Base-by-base conservation (phyloP, 2,797 vertebrate species). In the Gobionotothen gibberifrons region DNA sequence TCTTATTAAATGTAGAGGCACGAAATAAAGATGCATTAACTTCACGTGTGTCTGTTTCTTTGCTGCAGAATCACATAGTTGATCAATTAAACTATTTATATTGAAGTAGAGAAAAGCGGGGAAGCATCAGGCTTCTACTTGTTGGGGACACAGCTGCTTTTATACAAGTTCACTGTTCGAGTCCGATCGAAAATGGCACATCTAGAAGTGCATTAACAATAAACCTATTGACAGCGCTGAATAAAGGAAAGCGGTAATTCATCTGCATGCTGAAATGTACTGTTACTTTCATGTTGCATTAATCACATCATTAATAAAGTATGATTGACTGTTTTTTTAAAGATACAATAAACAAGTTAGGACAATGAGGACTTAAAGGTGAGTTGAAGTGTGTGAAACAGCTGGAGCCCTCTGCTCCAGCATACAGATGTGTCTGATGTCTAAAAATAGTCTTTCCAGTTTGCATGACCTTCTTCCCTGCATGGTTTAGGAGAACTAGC, bases 21-120 rank as follows among this genome's bases (percentile, higher is more conserved):
- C 90, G 84, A 92, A 96, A 95, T 95, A 95, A 95, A 95, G 84
- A 92, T 93, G 91, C 90, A 95, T 93, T 85, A 91, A 92, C 87
- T 88, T 87, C 84, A 93, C 60, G 55, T 43, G 17, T 64, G 72
- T 82, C 21, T 57, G 71, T 82, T 69, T 89, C 53, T 84, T 78
- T 61, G 48, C 39, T 71, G 57, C 68, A 71, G 57, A 40, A 75
- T 65, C 43, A 19, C 42, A 64, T 19, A 3, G 21, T 81, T 49
- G 65, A 19, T 75, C 43, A 40, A 36, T 56, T 17, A 78, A 64
- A n/a, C 54, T 56, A 52, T 43, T 51, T 8, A 5, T 16, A 57
- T 72, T 2, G 1, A 57, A 70, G 69, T 48, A 26, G 56, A 44
- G 17, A 52, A 78, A 46, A 21, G n/a, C 74, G 21, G 19, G 2